Evolutionary conservation across 2,888 invertebrate species (phyloP), one percentile per base, ranked within the genome.

Genomic region (Lamproptera curius): DNA sequence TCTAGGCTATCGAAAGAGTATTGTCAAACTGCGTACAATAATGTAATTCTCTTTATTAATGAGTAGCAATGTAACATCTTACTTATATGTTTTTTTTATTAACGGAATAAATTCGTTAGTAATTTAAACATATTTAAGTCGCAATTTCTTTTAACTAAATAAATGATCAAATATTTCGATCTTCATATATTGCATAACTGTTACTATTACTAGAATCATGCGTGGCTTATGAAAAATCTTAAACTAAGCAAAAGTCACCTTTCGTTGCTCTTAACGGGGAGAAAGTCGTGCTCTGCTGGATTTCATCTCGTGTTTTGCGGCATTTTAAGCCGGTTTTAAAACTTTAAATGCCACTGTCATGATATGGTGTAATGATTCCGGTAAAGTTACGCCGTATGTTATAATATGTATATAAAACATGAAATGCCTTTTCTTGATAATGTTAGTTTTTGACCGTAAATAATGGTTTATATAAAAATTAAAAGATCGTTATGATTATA

Each of bases 211-310:
- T 11, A 31, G 31, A 11, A 31, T 11, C 31, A 11, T 31, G 31
- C 31, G 14, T 50, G 46, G 46, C 40, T 42, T 54, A 47, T 43
- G 48, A 31, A 31, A 31, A 13, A 17, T 34, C 20, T 34, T 13
- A 17, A 20, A 16, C 28, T 28, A 13, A 5, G 23, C 8, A 43
- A 36, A 44, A 28, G 33, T 14, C 17, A 20, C 15, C 11, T 35
- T 28, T 20, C 14, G 20, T 37, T 28, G 14, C 38, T 26, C 3
- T 11, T 33, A 42, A 37, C 33, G 37, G 31, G 37, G 47, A 37
- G 47, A 47, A 47, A 47, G 47, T 47, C 14, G 28, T 33, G 17
- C 31, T 31, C 13, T 8, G 46, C 31, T 31, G 35, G 23, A 40
- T 42, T 15, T 41, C 28, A 31, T 36, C 17, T 42, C 41, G 41